Evolutionary conservation across 2,888 invertebrate genomes (phyloP).

Genomic region (Chydorus sphaericus): DNA sequence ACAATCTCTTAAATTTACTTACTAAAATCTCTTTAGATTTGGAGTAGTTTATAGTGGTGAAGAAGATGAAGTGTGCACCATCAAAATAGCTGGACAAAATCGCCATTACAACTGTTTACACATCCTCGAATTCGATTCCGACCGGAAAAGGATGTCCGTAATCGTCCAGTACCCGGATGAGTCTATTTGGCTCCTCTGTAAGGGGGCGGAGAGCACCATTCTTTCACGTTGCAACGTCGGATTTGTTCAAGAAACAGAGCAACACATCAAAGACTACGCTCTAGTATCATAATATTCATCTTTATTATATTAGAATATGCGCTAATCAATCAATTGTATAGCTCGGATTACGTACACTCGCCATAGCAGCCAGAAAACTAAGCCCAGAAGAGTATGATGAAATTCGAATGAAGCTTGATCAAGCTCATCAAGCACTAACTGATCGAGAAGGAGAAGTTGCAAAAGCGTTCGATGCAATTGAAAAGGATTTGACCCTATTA

Average conservation of each 20-base stretch:
- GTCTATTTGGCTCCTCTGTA: conserved; percentile 55
- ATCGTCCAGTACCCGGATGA: conserved; percentile 54
- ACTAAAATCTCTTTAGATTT: conserved; percentile 31
- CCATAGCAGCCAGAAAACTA: conserved; percentile 54
- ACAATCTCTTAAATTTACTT: not conserved
- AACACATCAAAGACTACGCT: conserved; percentile 39
- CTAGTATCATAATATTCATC: conserved; percentile 25
- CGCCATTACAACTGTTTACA: conserved; percentile 50
- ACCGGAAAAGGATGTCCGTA: conserved; percentile 82
- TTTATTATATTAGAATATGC: not conserved
- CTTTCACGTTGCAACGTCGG: conserved; percentile 40
- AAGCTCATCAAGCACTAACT: conserved; percentile 33
- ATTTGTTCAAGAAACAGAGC: conserved; percentile 25
- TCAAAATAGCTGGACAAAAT: conserved; percentile 30
- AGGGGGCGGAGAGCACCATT: conserved; percentile 67
- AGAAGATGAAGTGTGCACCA: conserved; percentile 29
- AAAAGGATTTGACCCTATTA: conserved; percentile 46
- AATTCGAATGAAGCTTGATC: conserved; percentile 28
- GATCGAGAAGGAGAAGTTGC: conserved; percentile 31
- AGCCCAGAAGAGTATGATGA: conserved; percentile 48
- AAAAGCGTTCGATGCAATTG: conserved; percentile 32
- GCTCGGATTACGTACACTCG: conserved; percentile 66
- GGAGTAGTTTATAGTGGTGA: conserved; percentile 38
- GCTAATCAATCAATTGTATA: conserved; percentile 20
- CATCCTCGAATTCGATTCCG: conserved; percentile 64